phyloP scores from a whole-genome alignment of 2,888 invertebrate genomes.

The Noctua fimbriata region DNA sequence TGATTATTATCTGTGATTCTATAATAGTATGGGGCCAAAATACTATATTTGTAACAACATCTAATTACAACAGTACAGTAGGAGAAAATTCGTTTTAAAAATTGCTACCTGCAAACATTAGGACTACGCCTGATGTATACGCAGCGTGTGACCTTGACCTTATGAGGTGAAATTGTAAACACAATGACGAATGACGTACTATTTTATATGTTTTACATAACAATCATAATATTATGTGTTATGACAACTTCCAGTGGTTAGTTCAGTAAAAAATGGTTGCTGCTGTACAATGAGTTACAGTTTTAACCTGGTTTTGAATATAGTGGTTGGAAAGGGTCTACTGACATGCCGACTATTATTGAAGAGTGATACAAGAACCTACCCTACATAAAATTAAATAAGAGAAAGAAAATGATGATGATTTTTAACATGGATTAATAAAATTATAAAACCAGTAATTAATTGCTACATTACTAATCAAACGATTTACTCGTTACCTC shows the following conservation, averaged over 20 bases:
- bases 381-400: background rate
- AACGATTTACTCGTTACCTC: constrained; percentile 4
- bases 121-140: background rate
- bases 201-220: no score
- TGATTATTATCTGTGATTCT: no score
- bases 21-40: no score
- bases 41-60: background rate
- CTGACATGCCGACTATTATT: background rate
- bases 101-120: background rate
- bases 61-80: background rate
- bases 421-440: background rate
- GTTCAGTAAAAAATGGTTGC: background rate
- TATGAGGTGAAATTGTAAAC: background rate
- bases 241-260: background rate
- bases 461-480: background rate
- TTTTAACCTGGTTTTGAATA: background rate
- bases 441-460: background rate
- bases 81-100: background rate
- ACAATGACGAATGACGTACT: background rate
- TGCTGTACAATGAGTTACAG: background rate
- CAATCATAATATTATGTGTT: background rate
- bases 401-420: background rate
- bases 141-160: background rate
- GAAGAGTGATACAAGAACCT: background rate
- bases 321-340: background rate